These are phyloP conservation scores for Clistopyga incitator DNA, from an alignment of 2,888 invertebrate species.

Conservation along the genomic window DNA sequence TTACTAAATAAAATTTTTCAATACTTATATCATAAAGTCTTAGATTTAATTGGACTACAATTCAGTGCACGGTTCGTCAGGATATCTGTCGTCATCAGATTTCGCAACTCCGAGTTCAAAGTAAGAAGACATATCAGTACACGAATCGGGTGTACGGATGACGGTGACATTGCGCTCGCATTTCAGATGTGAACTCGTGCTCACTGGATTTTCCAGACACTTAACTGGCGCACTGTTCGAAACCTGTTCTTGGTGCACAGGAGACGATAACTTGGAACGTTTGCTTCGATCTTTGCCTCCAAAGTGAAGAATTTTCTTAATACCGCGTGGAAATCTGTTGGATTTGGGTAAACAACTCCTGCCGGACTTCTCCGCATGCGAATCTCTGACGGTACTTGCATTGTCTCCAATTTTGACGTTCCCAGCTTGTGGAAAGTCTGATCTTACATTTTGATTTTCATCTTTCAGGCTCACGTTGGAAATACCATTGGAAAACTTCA, in stretches of 20 bases:
- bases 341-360: neutral
- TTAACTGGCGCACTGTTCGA: neutral
- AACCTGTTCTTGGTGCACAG: neutral
- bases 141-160: slow-evolving; percentile 3
- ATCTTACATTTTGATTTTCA: slow-evolving; percentile 40
- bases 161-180: neutral
- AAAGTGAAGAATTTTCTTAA: slow-evolving; percentile 35
- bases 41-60: slow-evolving; percentile 8
- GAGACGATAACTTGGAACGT: neutral
- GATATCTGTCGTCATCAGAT: slow-evolving; percentile 1
- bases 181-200: slow-evolving; percentile 1
- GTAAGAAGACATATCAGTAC: slow-evolving; percentile 18
- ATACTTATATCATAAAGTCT: neutral
- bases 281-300: slow-evolving; percentile 3
- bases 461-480: neutral
- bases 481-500: neutral
- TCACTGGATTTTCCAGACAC: slow-evolving; percentile 26
- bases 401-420: neutral
- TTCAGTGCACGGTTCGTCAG: slow-evolving; percentile 38
- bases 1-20: neutral
- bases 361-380: neutral
- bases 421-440: neutral
- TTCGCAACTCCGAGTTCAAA: neutral
- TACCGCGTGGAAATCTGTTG: slow-evolving; percentile 4
- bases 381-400: neutral